phyloP scores from a whole-genome alignment of 2,888 invertebrate species.

The Pyralis farinalis region DNA sequence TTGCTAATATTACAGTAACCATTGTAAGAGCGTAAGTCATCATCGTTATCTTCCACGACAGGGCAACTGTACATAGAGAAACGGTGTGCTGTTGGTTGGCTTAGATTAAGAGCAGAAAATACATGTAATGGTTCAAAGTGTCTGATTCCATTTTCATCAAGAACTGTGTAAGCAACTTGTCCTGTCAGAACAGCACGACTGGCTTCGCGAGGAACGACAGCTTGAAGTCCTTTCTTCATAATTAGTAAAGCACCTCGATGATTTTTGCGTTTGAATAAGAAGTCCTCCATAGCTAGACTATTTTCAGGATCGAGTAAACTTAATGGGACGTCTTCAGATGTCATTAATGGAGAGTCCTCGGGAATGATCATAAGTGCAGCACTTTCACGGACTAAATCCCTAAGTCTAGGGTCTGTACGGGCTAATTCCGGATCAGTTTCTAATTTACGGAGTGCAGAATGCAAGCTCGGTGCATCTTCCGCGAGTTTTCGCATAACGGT shows the following conservation, averaged over 20 bases:
- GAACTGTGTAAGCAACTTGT: conserved; percentile 87
- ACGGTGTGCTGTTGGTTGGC: conserved; percentile 83
- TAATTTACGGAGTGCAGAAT: conserved; percentile 82
- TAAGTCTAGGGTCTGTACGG: conserved; percentile 84
- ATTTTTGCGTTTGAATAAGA: conserved; percentile 82
- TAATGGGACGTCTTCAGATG: conserved; percentile 86
- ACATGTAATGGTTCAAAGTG: conserved; percentile 89
- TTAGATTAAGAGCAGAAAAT: conserved; percentile 85
- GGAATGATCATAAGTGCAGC: conserved; percentile 86
- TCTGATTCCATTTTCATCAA: conserved; percentile 88
- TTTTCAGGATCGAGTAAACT: conserved; percentile 85
- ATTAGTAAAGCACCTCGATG: conserved; percentile 84
- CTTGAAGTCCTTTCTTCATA: conserved; percentile 87
- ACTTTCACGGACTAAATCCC: conserved; percentile 87
- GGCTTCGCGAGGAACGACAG: conserved; percentile 88
- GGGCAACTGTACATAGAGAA: conserved; percentile 85
- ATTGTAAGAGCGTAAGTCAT: conserved; percentile 65
- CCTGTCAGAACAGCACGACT: conserved; percentile 87
- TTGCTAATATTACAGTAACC: conserved; percentile 73
- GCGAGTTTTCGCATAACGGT: conserved; percentile 87
- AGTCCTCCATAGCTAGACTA: conserved; percentile 88
- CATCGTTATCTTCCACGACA: conserved; percentile 75
- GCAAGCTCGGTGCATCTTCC: conserved; percentile 83
- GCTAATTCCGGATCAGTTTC: conserved; percentile 85
- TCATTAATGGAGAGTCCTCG: conserved; percentile 80